Conservation (phyloP, 2,113 vertebrate genomes). For the Rhynchomys soricoides region DNA sequence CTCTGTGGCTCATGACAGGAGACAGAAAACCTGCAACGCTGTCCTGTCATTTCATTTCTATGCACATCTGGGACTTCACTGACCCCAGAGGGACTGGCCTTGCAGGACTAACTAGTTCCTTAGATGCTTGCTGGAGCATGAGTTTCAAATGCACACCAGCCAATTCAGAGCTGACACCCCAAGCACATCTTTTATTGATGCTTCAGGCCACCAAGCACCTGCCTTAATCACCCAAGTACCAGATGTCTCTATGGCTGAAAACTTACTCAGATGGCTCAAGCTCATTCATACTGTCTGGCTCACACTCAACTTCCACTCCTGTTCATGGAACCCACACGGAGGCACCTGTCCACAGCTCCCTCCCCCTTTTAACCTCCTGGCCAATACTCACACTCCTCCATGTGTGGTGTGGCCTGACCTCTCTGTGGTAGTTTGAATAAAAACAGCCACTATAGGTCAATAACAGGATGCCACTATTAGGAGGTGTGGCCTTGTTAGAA, state of each 20-base stretch:
- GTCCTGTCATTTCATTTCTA: background rate
- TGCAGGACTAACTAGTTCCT: background rate
- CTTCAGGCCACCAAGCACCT: background rate
- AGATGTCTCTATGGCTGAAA: background rate
- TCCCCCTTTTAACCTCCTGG: too few species aligned
- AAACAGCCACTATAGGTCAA: background rate
- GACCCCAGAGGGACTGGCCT: background rate
- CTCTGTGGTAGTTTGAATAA: background rate
- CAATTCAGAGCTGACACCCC: background rate
- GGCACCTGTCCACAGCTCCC: too few species aligned
- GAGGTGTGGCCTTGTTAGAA: background rate
- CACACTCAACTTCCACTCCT: background rate
- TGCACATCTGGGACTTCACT: background rate
- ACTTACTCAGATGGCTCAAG: background rate
- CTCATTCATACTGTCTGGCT: background rate
- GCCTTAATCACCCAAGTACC: background rate
- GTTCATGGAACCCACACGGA: too few species aligned
- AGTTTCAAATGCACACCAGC: background rate
- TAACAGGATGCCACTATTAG: background rate
- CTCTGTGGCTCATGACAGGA: background rate
- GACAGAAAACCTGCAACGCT: background rate
- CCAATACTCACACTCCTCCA: rapidly evolving
- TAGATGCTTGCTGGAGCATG: background rate
- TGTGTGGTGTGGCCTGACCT: background rate
- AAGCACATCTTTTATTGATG: background rate